Evolutionary conservation across 1,140 invertebrate species (phyloP).

Genomic region (Temnothorax nylanderi): DNA sequence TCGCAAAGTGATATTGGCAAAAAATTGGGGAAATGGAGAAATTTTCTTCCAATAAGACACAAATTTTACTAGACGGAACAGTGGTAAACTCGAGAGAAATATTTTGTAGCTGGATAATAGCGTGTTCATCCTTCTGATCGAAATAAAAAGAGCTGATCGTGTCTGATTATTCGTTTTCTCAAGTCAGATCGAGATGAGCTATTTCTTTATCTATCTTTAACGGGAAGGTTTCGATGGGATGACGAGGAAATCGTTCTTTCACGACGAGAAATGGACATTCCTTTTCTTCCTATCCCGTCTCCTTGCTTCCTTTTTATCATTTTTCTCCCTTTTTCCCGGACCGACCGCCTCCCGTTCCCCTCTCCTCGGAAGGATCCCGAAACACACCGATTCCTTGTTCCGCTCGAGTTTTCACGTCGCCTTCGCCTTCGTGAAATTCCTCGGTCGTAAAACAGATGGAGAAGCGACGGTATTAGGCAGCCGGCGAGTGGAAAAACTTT

Average conservation of each 20-base stretch:
- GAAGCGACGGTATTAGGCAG: slow-evolving; percentile 43
- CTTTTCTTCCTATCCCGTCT: slow-evolving; percentile 2
- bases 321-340: neutral
- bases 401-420: slow-evolving; percentile 58
- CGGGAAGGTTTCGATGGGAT: slow-evolving; percentile 7
- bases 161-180: slow-evolving; percentile 34
- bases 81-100: neutral
- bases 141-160: slow-evolving; percentile 9
- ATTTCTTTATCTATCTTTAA: neutral
- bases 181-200: neutral
- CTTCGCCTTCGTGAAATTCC: slow-evolving; percentile 60
- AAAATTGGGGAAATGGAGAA: neutral
- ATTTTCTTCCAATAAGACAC: neutral
- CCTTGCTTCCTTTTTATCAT: slow-evolving; percentile 32
- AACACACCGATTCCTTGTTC: slow-evolving; percentile 52
- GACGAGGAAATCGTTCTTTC: slow-evolving; percentile 17
- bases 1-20: neutral
- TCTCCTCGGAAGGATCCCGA: neutral
- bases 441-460: slow-evolving; percentile 27
- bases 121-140: neutral
- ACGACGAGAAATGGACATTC: slow-evolving; percentile 13
- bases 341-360: too few relatives aligned
- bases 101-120: neutral
- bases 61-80: neutral
- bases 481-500: slow-evolving; percentile 29